A percentile compares a stretch with the other conserved stretches of the same genome.
phyloP scores from a whole-genome alignment of 2,113 vertebrate genomes.

The Pachycephala philippinensis region DNA sequence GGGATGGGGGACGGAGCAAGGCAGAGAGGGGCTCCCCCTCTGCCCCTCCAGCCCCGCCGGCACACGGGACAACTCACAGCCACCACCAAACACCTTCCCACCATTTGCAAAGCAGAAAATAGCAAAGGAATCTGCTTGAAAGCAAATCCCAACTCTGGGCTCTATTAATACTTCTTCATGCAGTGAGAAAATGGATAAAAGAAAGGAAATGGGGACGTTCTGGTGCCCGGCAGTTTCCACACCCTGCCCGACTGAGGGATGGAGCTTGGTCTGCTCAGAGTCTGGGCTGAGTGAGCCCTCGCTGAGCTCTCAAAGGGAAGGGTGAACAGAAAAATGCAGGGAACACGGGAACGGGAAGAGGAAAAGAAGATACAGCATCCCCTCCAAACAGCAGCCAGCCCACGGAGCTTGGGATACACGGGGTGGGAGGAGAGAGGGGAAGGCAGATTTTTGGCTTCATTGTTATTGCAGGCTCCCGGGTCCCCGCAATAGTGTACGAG shows the following conservation, averaged over 20 bases:
- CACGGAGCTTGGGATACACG: background rate
- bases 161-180: conserved; percentile 20
- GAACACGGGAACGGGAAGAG: background rate
- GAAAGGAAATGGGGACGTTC: background rate
- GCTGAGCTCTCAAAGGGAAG: background rate
- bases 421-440: background rate
- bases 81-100: background rate
- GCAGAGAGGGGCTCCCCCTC: background rate
- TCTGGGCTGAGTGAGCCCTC: background rate
- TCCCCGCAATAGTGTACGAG: conserved; percentile 28
- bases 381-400: conserved; percentile 33
- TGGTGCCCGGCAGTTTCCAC: background rate
- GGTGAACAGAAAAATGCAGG: background rate
- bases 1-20: background rate
- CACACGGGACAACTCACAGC: background rate
- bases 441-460: conserved; percentile 72
- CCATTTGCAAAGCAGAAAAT: accelerated
- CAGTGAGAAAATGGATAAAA: background rate
- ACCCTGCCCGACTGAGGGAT: background rate
- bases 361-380: background rate
- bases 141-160: background rate
- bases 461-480: conserved; percentile 57
- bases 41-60: accelerated
- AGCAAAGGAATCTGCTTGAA: background rate
- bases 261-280: background rate